A percentile compares a stretch with the other conserved stretches of the same genome.
These are phyloP conservation scores for Drosophila merina DNA, from an alignment of 2,888 invertebrate species.

Conservation along the genomic window DNA sequence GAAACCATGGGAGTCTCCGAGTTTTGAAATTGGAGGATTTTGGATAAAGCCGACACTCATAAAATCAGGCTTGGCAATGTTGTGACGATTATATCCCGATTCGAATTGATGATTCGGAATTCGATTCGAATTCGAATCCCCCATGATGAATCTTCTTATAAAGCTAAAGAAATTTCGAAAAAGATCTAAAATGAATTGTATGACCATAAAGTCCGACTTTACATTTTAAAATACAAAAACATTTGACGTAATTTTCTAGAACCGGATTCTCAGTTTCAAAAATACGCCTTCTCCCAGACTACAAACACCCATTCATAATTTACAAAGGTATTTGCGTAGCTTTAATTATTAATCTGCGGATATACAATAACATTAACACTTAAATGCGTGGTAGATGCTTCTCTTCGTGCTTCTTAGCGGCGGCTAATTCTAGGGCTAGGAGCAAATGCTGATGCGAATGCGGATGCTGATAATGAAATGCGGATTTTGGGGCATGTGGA, in stretches of 20 bases:
- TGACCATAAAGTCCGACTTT: not conserved
- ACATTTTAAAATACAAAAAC: not conserved
- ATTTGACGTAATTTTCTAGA: not conserved
- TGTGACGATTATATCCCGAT: no score
- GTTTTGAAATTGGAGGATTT: slow-evolving; percentile 25
- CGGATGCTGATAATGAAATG: slow-evolving; percentile 30
- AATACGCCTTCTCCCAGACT: no score
- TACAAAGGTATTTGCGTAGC: slow-evolving; percentile 14
- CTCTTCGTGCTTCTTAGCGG: slow-evolving; percentile 32
- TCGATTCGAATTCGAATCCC: not conserved
- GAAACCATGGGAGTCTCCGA: slow-evolving; percentile 29
- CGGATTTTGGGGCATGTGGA: slow-evolving; percentile 43
- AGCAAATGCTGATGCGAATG: slow-evolving; percentile 35
- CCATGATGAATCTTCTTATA: not conserved
- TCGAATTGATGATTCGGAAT: no score
- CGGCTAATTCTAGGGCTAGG: slow-evolving; percentile 31
- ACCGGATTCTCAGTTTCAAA: not conserved
- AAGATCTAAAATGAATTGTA: not conserved
- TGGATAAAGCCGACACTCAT: not conserved
- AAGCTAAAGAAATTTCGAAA: slow-evolving; percentile 9
- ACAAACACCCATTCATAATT: not conserved
- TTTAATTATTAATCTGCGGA: slow-evolving; percentile 61
- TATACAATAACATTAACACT: slow-evolving; percentile 76
- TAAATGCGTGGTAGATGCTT: slow-evolving; percentile 70
- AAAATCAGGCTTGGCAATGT: not conserved